Evolutionary conservation across 2,797 vertebrate genomes (phyloP).

Genomic region (Buceros bicornis): DNA sequence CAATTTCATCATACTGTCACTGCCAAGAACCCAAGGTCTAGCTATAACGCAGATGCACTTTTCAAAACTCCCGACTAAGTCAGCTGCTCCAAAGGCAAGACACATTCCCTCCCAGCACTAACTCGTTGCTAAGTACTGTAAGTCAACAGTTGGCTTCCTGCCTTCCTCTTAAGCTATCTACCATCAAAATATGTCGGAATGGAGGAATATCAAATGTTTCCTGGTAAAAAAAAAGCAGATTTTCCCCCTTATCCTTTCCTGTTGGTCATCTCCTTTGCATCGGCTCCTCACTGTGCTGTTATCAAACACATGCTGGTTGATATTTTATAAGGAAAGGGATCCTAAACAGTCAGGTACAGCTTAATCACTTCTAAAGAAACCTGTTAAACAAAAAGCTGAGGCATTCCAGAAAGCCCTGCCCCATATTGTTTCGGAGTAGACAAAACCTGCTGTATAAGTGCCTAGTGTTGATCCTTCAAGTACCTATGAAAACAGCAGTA

Average conservation of each 20-base stretch:
- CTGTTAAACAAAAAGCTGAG: neutral
- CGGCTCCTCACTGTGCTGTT: constrained; percentile 1
- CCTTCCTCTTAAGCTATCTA: constrained; percentile 74
- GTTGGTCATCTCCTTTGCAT: constrained; percentile 15
- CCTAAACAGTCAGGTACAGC: neutral
- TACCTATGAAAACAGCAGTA: constrained; percentile 47
- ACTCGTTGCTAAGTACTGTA: constrained; percentile 61
- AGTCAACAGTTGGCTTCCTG: constrained; percentile 73
- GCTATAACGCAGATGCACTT: neutral
- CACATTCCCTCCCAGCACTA: constrained; percentile 37
- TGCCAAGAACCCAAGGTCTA: constrained; percentile 8
- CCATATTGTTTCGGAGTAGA: neutral
- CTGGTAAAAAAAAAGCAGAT: constrained; percentile 65
- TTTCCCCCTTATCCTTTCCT: constrained; percentile 55
- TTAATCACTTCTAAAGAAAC: constrained; percentile 4
- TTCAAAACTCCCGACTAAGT: constrained; percentile 8
- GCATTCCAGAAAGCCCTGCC: neutral
- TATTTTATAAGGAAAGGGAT: neutral
- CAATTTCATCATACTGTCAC: neutral
- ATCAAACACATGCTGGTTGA: neutral
- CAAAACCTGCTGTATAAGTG: neutral
- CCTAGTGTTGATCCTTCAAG: neutral
- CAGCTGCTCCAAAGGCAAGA: constrained; percentile 60
- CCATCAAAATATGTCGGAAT: constrained; percentile 72
- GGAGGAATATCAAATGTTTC: constrained; percentile 70